Conservation (phyloP, 2,113 vertebrate genomes). For the Chaenogobius annularis region DNA sequence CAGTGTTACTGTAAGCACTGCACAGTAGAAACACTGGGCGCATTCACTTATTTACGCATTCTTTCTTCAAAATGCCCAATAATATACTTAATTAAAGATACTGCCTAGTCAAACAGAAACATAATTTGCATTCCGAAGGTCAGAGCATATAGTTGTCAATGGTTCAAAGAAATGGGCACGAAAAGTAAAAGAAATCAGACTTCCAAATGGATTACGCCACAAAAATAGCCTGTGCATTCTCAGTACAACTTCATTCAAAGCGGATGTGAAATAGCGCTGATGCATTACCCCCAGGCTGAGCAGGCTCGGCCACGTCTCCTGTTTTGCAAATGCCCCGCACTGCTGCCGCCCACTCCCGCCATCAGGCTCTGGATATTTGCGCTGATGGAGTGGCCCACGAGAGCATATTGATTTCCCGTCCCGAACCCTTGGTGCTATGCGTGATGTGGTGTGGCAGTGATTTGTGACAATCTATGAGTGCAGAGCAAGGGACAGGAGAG, state of each 20-base stretch:
- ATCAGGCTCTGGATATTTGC: slow-evolving; percentile 63
- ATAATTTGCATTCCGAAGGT: background rate
- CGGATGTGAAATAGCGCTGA: background rate
- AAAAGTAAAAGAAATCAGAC: background rate
- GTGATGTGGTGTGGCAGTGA: slow-evolving; percentile 59
- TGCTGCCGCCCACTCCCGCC: slow-evolving; percentile 33
- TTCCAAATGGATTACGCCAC: background rate
- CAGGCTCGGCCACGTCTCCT: background rate
- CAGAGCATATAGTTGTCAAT: background rate
- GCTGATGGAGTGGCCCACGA: slow-evolving; percentile 67
- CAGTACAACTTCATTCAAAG: background rate
- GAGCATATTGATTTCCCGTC: slow-evolving; percentile 75
- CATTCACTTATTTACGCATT: background rate
- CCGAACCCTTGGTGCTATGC: slow-evolving; percentile 34
- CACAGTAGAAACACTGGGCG: background rate
- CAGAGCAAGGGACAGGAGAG: slow-evolving; percentile 25
- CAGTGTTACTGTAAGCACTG: background rate
- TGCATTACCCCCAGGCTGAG: slow-evolving; percentile 10
- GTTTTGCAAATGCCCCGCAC: slow-evolving; percentile 25
- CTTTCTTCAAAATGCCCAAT: slow-evolving; percentile 10
- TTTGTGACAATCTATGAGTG: slow-evolving; percentile 65
- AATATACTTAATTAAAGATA: background rate
- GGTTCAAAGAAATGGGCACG: background rate
- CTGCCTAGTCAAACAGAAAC: background rate
- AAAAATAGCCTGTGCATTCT: background rate